A percentile compares a stretch with the other conserved stretches of the same genome.
Evolutionary conservation across 2,113 vertebrate genomes (phyloP).

Genomic region (Pollimyrus isidori): DNA sequence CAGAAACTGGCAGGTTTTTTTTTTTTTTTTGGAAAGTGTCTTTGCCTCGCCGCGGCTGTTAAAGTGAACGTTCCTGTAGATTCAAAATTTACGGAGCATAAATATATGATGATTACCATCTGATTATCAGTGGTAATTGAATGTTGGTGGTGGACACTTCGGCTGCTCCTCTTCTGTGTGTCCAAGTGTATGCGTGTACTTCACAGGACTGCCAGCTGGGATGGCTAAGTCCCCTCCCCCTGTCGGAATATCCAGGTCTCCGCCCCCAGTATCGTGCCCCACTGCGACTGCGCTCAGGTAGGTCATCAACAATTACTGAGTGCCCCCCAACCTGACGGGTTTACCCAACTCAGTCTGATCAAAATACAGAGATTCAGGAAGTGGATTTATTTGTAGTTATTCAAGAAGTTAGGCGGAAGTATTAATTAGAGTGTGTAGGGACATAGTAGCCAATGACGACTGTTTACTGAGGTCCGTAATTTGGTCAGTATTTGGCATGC

Average conservation of each 20-base stretch:
- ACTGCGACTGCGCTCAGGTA: neutral
- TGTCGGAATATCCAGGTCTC: neutral
- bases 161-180: neutral
- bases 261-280: neutral
- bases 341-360: neutral
- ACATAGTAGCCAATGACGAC: neutral
- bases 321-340: neutral
- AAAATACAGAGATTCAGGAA: neutral
- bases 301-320: neutral
- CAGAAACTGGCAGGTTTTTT: neutral
- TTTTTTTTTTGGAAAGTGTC: neutral
- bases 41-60: neutral
- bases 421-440: neutral
- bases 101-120: neutral
- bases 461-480: neutral
- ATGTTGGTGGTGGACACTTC: neutral
- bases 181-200: neutral
- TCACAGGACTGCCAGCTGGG: neutral
- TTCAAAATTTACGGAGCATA: neutral
- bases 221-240: neutral
- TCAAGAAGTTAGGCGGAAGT: neutral
- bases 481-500: neutral
- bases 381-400: neutral
- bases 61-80: neutral
- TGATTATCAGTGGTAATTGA: neutral